Base-by-base conservation (phyloP, 1,140 invertebrate species). In the Panagrolaimus sp. region DNA sequence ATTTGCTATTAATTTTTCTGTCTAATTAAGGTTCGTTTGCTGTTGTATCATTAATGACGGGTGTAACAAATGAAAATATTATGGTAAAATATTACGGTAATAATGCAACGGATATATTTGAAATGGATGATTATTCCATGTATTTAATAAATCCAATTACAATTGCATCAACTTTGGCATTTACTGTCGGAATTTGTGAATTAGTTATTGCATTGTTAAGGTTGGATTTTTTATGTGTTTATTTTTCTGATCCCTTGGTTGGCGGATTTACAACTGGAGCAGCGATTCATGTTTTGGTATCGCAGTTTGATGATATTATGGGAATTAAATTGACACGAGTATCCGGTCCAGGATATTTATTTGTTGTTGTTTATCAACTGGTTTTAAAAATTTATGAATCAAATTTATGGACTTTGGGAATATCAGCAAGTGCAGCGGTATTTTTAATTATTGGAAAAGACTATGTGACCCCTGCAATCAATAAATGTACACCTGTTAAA, bases 201-300 rank as follows among this genome's bases (percentile, higher is more conserved):
- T 79, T 93, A 1, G 71, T 87, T 8, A 91, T 95, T 90, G 91
- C 90, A 74, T 79, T 91, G 52, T 86, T 93, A 15, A 87, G 90
- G 28, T 85, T 96, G 65, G 93, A 93, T 4, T 89, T 90, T 32
- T 86, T 95, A 68, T 90, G 90, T 14, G 88, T 90, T 0, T 87
- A 95, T 44, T 86, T 96, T 10, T 92, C 91, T 0, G 92, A 95
- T 78, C 90, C 91, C 0, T 86, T 96, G 71, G 90, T 96, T 0
- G 92, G 89, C 73, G 92, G 91, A 0, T 94, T 95, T 81, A 95
- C 92, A 1, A 93, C 92, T 0, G 92, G 90, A 0, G 91, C 92
- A 4, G 91, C 92, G 0, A 85, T 94, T 67, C 91, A 94, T 78
- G 93, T 96, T 14, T 85, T 93, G n/a, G 89, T 89, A 0, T 93